A percentile compares a stretch with the other conserved stretches of the same genome.
These are phyloP conservation scores for Melanocharis versteri DNA, from an alignment of 2,113 vertebrate genomes.

Conservation along the genomic window DNA sequence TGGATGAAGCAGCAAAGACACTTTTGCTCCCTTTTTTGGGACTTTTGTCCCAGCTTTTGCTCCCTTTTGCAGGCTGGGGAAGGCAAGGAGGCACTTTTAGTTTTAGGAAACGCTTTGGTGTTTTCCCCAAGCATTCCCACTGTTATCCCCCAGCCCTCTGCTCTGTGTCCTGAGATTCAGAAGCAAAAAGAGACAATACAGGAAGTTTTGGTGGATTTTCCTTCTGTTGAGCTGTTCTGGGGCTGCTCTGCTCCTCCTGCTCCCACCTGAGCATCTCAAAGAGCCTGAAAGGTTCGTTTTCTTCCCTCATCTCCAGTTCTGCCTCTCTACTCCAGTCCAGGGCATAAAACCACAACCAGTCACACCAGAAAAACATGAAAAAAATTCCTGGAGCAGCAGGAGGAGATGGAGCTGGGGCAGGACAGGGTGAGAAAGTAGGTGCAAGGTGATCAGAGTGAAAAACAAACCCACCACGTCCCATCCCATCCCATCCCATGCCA, in stretches of 20 bases:
- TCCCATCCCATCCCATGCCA: neutral
- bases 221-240: neutral
- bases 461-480: constrained; percentile 55
- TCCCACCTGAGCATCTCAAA: neutral
- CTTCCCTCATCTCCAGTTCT: neutral
- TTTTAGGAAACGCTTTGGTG: too few species aligned
- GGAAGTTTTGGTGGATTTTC: neutral
- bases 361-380: neutral
- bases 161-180: neutral
- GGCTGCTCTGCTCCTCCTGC: neutral
- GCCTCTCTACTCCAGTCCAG: neutral
- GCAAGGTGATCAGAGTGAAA: constrained; percentile 59
- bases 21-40: neutral
- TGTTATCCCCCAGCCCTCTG: neutral
- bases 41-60: neutral
- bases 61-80: neutral
- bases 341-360: neutral
- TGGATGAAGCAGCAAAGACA: neutral
- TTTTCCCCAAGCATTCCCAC: neutral
- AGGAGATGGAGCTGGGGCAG: neutral
- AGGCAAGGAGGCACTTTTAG: neutral
- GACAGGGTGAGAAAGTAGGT: constrained; percentile 21
- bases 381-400: neutral
- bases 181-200: neutral
- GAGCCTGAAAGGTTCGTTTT: neutral